A percentile compares a stretch with the other conserved stretches of the same genome.
These are phyloP conservation scores for Cassiopea xamachana DNA, from an alignment of 30 jellyfish, hydroid and myxozoan genomes.

Conservation along the genomic window DNA sequence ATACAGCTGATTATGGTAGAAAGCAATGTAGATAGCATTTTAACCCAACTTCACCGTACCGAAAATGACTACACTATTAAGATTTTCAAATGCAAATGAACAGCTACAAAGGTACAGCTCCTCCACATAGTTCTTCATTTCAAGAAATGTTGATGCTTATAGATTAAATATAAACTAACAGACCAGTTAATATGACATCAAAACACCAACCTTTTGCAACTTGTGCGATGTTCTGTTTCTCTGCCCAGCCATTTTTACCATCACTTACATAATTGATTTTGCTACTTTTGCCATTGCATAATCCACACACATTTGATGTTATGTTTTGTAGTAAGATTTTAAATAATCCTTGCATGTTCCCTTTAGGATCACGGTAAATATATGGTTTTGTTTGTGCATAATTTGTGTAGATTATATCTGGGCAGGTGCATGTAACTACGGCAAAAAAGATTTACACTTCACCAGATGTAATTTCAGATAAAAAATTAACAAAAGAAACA, in stretches of 20 bases:
- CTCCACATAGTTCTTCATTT: too few relatives aligned
- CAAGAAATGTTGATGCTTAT: too few relatives aligned
- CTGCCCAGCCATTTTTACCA: slow-evolving; percentile 76
- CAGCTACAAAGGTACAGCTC: too few relatives aligned
- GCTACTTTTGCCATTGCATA: slow-evolving; percentile 53
- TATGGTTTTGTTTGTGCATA: slow-evolving; percentile 59
- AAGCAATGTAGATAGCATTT: too few relatives aligned
- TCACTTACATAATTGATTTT: slow-evolving; percentile 56
- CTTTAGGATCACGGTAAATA: slow-evolving; percentile 52
- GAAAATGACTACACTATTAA: too few relatives aligned
- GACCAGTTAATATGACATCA: background rate
- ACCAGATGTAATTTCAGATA: background rate
- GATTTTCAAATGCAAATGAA: too few relatives aligned
- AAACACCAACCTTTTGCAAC: slow-evolving; percentile 36
- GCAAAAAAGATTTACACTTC: background rate
- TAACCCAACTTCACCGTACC: too few relatives aligned
- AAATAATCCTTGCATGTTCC: slow-evolving; percentile 69
- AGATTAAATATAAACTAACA: too few relatives aligned
- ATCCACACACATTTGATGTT: slow-evolving; percentile 62
- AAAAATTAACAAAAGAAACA: too few relatives aligned
- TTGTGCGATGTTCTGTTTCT: slow-evolving; percentile 30
- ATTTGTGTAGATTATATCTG: slow-evolving; percentile 73
- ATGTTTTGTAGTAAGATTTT: slow-evolving; percentile 40
- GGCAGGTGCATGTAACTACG: slow-evolving; percentile 92
- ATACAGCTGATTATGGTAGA: too few relatives aligned